phyloP scores from a whole-genome alignment of 2,797 vertebrate genomes.

The Peromyscus attwateri region DNA sequence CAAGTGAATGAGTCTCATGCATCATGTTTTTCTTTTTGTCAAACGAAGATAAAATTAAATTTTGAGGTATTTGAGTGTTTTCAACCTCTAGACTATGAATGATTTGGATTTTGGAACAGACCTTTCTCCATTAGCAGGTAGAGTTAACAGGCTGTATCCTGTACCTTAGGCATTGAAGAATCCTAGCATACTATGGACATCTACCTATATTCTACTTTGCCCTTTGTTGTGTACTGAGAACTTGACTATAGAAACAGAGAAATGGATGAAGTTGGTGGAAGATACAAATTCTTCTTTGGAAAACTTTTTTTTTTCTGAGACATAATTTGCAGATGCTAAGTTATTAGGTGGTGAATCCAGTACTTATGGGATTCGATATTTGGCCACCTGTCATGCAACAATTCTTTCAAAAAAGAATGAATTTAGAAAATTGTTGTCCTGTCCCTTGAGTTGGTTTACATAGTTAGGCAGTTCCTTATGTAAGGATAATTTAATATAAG shows the following conservation, averaged over 20 bases:
- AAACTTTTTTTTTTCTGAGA: neutral
- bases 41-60: conserved; percentile 43
- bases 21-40: conserved; percentile 13
- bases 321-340: neutral
- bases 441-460: neutral
- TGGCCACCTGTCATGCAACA: neutral
- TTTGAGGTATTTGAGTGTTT: neutral
- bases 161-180: neutral
- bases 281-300: neutral
- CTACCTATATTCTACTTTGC: neutral
- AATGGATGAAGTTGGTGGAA: neutral
- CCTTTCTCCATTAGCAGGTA: neutral
- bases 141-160: conserved; percentile 4
- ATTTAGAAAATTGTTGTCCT: neutral
- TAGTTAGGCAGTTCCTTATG: neutral
- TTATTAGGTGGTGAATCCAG: neutral
- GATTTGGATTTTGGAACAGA: conserved; percentile 19
- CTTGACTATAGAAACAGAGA: neutral
- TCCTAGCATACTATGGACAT: neutral
- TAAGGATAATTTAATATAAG: neutral
- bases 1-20: neutral
- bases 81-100: neutral
- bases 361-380: neutral
- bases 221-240: neutral
- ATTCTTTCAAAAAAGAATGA: neutral